Base-by-base conservation (phyloP, 2,113 vertebrate genomes). In the Callipepla squamata region DNA sequence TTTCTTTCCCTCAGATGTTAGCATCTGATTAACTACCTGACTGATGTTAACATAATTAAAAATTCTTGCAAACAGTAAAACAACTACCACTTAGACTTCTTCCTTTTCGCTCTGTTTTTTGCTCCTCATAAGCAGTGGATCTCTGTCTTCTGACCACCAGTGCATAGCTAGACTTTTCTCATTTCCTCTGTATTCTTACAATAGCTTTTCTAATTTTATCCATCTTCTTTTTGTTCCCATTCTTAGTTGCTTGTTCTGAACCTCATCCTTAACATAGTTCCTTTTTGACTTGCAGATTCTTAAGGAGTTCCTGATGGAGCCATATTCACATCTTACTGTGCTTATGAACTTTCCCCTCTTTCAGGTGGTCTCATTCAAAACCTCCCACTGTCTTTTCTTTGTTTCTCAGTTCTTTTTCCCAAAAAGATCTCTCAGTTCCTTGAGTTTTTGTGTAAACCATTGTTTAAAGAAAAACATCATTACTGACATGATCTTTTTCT, bases 181-280 rank as follows among this genome's bases (percentile, higher is more conserved):
- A 9, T 69, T 93, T 88, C 50, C 40, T 66, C 5, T 30, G 63
- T 82, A 47, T 61, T 85, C 7, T 48, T 68, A 26, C 7, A 1
- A 2, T 44, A 89, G 9, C 12, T 92, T 86, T 90, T 90, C 42
- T 63, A 32, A n/a, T 55, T 87, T 91, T 69, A 69, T 51, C n/a
- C 14, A 36, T 50, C 32, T 62, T 36, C 5, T 87, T 92, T 94
- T 89, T 81, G 12, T 84, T 81, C 28, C 51, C 20, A 48, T 73
- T 22, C 36, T 87, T 75, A 51, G 34, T 36, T 91, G 3, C 20
- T 73, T 87, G 68, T 78, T 30, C 83, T 70, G 30, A 48, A 81
- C n/a, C 53, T 80, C 58, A 73, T 7, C 48, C 87, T 89, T 82
- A 40, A 38, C 50, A 44, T 36, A 18, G 25, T 48, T 87, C 23